A percentile compares a stretch with the other conserved stretches of the same genome.
Conservation (phyloP, 2,888 invertebrate genomes). For the Marasmarcha lunaedactyla region DNA sequence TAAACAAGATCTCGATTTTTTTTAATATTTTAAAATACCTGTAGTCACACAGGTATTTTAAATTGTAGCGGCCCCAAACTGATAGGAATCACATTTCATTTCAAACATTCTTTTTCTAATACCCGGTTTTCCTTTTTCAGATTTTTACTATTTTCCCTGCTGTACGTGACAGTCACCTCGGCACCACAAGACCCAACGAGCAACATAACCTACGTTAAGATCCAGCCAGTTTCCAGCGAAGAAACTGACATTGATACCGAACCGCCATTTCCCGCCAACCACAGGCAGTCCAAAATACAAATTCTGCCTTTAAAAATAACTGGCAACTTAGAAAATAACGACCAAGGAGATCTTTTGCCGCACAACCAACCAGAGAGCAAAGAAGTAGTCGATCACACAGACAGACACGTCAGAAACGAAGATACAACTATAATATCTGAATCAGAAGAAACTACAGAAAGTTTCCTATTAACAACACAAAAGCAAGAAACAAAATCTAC, state of each 20-base stretch:
- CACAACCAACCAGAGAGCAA: not conserved
- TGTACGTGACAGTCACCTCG: conserved; percentile 23
- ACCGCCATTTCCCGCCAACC: not conserved
- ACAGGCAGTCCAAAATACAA: conserved; percentile 29
- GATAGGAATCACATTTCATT: no score
- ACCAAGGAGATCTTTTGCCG: not conserved
- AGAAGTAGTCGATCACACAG: not conserved
- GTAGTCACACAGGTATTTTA: no score
- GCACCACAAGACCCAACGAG: conserved; percentile 28
- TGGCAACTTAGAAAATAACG: conserved; percentile 8
- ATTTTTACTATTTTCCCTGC: conserved; percentile 19
- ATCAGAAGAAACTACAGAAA: conserved; percentile 17
- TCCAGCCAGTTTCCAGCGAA: conserved; percentile 21
- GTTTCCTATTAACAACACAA: conserved; percentile 22
- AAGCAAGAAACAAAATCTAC: conserved; percentile 5
- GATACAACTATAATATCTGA: conserved; percentile 17
- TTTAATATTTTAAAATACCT: no score
- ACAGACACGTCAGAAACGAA: conserved; percentile 11
- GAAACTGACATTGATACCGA: not conserved
- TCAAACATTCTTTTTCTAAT: no score
- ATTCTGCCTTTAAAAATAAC: conserved; percentile 29
- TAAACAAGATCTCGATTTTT: no score
- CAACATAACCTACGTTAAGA: conserved; percentile 40
- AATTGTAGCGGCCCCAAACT: no score
- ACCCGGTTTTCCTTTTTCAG: no score